phyloP scores from a whole-genome alignment of 2,888 invertebrate species.

The Melieria omissa region DNA sequence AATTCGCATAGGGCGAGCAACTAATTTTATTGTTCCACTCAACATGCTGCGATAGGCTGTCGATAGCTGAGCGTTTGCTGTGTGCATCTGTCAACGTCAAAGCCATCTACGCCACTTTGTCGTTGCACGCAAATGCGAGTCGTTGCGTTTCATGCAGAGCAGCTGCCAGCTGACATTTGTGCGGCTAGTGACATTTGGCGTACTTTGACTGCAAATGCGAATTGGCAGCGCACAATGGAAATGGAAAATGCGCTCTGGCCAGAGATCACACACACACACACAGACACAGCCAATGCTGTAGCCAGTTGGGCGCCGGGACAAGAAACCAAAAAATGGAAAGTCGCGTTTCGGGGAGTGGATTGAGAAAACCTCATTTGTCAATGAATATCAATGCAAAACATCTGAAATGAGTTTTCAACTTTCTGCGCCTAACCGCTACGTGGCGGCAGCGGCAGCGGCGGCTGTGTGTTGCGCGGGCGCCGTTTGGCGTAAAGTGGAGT shows the following conservation, averaged over 20 bases:
- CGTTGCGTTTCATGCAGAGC: no score
- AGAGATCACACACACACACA: not conserved
- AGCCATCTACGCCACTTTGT: no score
- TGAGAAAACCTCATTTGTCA: conserved; percentile 63
- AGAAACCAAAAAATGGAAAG: conserved; percentile 25
- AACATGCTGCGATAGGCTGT: no score
- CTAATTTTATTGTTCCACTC: no score
- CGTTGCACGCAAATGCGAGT: no score
- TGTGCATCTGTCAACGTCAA: no score
- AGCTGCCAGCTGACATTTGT: conserved; percentile 10
- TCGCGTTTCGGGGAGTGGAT: conserved; percentile 49
- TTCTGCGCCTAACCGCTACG: conserved; percentile 14
- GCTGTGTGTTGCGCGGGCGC: not conserved
- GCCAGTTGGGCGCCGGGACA: not conserved
- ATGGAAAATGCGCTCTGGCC: no score
- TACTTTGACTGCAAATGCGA: no score
- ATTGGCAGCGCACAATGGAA: no score
- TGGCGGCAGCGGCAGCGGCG: no score
- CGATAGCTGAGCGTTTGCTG: no score
- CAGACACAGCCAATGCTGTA: not conserved
- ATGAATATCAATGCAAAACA: conserved; percentile 61
- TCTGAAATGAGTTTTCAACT: conserved; percentile 43
- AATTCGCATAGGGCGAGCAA: no score
- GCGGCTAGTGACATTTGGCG: conserved; percentile 25
- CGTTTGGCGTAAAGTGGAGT: not conserved